These are phyloP conservation scores for Aphidius colemani DNA, from an alignment of 2,888 invertebrate genomes.

Conservation along the genomic window DNA sequence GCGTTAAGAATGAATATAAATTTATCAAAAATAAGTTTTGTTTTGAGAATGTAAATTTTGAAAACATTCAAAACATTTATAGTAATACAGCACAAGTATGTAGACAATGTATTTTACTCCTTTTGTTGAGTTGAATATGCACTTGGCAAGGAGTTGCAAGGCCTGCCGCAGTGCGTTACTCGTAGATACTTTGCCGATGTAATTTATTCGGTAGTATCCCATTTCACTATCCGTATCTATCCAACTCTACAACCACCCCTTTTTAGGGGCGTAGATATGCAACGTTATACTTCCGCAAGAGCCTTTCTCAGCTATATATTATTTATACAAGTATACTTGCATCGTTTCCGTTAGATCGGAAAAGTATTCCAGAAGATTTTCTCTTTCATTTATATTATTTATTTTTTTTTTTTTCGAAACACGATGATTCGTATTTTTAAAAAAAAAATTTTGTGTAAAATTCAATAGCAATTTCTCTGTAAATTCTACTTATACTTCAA, in stretches of 20 bases:
- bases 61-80: no score
- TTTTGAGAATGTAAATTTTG: no score
- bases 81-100: no score
- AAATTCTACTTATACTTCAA: conserved; percentile 19
- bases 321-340: not conserved
- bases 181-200: conserved; percentile 40
- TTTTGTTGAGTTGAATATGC: conserved; percentile 12
- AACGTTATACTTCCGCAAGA: conserved; percentile 12
- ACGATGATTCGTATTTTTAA: no score
- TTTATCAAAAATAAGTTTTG: no score
- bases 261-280: conserved; percentile 4
- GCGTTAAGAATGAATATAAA: no score
- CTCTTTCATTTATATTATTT: not conserved
- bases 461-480: conserved; percentile 18
- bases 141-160: conserved; percentile 45
- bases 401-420: not conserved
- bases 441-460: not conserved
- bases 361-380: conserved; percentile 21
- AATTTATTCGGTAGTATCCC: conserved; percentile 40
- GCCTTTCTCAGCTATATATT: conserved; percentile 15
- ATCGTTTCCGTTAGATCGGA: conserved; percentile 24
- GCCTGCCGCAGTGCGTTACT: conserved; percentile 51
- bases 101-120: conserved; percentile 1
- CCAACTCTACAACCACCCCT: conserved; percentile 1
- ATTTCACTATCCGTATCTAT: not conserved